Base-by-base conservation (phyloP, 2,888 invertebrate genomes). In the Phortica magna region DNA sequence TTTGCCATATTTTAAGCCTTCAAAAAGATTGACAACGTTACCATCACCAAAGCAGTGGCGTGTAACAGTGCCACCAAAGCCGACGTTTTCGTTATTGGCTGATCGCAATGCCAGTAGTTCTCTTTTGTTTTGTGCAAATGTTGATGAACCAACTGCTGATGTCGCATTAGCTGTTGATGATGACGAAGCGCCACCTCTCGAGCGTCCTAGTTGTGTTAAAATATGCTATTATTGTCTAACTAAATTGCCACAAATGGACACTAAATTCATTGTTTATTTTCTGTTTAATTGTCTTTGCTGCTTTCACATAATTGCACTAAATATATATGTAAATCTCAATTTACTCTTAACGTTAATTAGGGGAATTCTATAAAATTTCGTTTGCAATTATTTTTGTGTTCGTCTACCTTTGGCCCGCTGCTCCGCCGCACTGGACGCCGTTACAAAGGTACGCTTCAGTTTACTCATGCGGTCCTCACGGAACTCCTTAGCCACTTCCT, bases 381-480 rank as follows among this genome's bases (percentile, higher is more conserved):
- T 14, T 48, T 48, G 48, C 48, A 73, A 77, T 73, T 84, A 80
- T 76, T 82, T 83, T 64, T 87, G 86, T 73, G 78, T 89, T 82
- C 83, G 89, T 83, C 92, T 94, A 93, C 94, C 93, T 94, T 96
- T 95, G 42, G 94, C 95, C 89, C 95, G 95, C 64, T 94, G 94
- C 85, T 95, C 95, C 0, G 96, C 96, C 0, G 96, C 96, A 83
- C 95, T 95, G 10, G 95, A 95, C 10, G 96, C 96, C 83, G 94
- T 93, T 0, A 96, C 95, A 90, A 96, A 96, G 0, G 96, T 96
- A 67, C 96, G 92, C 87, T 96, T 94, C 0, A 96, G 88, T 79
- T 95, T 94, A 42, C 93, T 93, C 70, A 93, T 93, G 67, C 93
- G 92, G 74, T 93, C 94, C 75, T 94, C 94, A 67, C 96, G 93